phyloP scores from a whole-genome alignment of 2,888 invertebrate genomes.

The Drosophila kuntzei region DNA sequence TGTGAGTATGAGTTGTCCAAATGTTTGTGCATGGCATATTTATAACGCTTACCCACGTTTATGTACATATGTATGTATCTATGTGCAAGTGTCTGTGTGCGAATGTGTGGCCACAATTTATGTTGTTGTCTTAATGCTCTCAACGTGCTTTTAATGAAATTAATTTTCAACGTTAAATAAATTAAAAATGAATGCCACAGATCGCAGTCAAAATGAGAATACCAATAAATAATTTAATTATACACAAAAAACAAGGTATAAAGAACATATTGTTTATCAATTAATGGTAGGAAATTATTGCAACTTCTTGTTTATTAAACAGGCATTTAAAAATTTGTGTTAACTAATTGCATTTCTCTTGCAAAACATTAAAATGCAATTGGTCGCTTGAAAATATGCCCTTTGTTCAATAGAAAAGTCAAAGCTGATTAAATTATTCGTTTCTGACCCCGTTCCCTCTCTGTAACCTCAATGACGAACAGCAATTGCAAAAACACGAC shows the following conservation, averaged over 20 bases:
- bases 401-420: constrained; percentile 28
- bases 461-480: constrained; percentile 3
- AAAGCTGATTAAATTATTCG: constrained; percentile 56
- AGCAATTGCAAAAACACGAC: constrained; percentile 20
- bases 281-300: not conserved
- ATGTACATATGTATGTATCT: constrained; percentile 11
- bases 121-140: constrained; percentile 45
- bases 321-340: not conserved
- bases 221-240: constrained; percentile 9
- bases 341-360: not conserved
- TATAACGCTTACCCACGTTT: constrained; percentile 52
- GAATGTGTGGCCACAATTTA: constrained; percentile 44
- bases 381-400: constrained; percentile 16
- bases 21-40: constrained; percentile 59
- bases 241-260: not conserved
- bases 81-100: constrained; percentile 14
- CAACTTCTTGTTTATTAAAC: not conserved
- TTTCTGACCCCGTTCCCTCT: constrained; percentile 6
- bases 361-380: not conserved
- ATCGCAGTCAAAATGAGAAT: constrained; percentile 4
- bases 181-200: constrained; percentile 26
- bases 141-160: constrained; percentile 69
- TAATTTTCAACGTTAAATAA: constrained; percentile 55
- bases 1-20: constrained; percentile 29
- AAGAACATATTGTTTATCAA: not conserved